Evolutionary conservation across 37 sponge, comb jelly and placozoan species (phyloP).

Genomic region (Beroe forskalii): DNA sequence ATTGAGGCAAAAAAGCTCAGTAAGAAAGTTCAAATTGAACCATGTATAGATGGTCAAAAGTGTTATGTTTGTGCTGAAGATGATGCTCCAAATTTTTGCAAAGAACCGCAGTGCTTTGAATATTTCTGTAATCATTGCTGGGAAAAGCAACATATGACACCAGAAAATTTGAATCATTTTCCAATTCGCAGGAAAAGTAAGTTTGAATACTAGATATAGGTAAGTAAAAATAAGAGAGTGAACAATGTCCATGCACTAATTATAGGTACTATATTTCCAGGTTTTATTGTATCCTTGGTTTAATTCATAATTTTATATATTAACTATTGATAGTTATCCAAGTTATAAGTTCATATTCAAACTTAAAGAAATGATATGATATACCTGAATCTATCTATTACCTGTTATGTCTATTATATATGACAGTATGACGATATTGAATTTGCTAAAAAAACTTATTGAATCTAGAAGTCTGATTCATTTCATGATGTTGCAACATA

Average conservation of each 20-base stretch:
- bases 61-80: slow-evolving; percentile 16
- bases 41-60: slow-evolving; percentile 57
- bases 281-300: no score
- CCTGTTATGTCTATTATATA: no score
- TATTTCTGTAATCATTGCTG: slow-evolving; percentile 44
- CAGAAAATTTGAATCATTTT: neutral
- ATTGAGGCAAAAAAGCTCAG: slow-evolving; percentile 60
- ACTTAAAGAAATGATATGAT: no score
- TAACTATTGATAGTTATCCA: neutral
- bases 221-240: neutral
- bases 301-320: no score
- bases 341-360: no score
- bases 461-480: no score
- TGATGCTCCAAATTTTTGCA: slow-evolving; percentile 56
- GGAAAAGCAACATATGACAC: slow-evolving; percentile 13
- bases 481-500: no score
- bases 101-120: slow-evolving; percentile 28
- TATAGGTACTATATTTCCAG: no score
- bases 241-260: no score
- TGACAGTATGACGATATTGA: no score
- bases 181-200: slow-evolving; percentile 42
- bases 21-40: slow-evolving; percentile 62
- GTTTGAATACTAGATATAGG: slow-evolving; percentile 41
- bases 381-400: no score
- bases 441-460: no score